Conservation (phyloP, 2,888 invertebrate species). For the Coremacera marginata region DNA sequence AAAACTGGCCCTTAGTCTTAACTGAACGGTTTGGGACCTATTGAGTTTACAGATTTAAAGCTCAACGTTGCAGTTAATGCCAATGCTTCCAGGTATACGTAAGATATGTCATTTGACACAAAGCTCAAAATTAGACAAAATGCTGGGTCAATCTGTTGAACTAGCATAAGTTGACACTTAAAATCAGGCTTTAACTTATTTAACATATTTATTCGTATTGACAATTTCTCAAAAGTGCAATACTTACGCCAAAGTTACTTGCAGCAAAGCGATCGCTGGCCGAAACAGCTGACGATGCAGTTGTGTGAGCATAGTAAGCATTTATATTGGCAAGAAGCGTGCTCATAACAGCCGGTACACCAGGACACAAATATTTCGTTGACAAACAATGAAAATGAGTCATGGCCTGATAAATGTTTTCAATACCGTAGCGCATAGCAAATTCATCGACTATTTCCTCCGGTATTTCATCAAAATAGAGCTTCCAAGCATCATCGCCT, state of each 20-base stretch:
- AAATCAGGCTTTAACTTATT: no score
- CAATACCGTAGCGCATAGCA: slow-evolving; percentile 99
- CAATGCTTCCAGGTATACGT: no score
- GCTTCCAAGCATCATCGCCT: slow-evolving; percentile 99
- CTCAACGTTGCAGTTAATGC: no score
- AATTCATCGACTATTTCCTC: slow-evolving; percentile 99
- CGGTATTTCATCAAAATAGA: slow-evolving; percentile 98
- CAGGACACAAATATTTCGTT: slow-evolving; percentile 98
- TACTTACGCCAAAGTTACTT: slow-evolving; percentile 97
- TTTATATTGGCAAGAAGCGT: slow-evolving; percentile 99
- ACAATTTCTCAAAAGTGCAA: not conserved
- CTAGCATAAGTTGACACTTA: no score
- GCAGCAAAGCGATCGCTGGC: slow-evolving; percentile 99
- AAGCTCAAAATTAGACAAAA: no score
- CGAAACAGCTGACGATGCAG: slow-evolving; percentile 96
- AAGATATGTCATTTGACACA: no score
- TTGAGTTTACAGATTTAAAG: no score
- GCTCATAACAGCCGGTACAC: slow-evolving; percentile 99
- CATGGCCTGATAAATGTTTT: slow-evolving; percentile 92
- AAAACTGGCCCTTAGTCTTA: no score
- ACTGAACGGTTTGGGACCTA: no score
- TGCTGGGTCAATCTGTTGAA: no score
- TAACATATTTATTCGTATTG: no score
- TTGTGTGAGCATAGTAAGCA: slow-evolving; percentile 98
- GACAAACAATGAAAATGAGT: slow-evolving; percentile 98